These are phyloP conservation scores for Phrynocephalus versicolor DNA, from an alignment of 2,113 vertebrate genomes.

Conservation along the genomic window DNA sequence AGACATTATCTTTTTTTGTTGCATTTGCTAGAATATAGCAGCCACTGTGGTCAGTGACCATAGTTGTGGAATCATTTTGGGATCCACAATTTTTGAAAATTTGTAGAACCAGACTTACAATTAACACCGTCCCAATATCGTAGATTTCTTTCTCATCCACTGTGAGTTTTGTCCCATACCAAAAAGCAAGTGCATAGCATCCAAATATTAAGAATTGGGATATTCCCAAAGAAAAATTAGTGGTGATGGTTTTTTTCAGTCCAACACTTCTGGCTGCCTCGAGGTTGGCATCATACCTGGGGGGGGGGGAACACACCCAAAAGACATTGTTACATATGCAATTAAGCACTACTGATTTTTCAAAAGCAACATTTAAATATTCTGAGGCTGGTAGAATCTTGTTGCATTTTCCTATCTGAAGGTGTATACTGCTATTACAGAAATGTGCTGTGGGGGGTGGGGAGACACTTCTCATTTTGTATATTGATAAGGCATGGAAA, in stretches of 20 bases:
- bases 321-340: not conserved
- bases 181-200: constrained; percentile 83
- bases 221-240: constrained; percentile 76
- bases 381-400: not conserved
- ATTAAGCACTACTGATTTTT: not conserved
- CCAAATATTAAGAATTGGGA: constrained; percentile 80
- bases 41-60: too few species aligned
- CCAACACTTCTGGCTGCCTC: constrained; percentile 77
- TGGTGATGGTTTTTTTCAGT: constrained; percentile 79
- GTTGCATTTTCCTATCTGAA: not conserved
- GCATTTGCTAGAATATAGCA: too few species aligned
- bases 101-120: constrained; percentile 71
- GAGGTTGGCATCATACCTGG: constrained; percentile 78
- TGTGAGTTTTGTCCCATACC: constrained; percentile 84
- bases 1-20: too few species aligned
- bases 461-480: not conserved
- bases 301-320: not conserved
- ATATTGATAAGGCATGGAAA: not conserved
- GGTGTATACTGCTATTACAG: not conserved
- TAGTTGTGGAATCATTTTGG: too few species aligned
- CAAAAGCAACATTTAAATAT: not conserved
- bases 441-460: not conserved
- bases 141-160: constrained; percentile 76
- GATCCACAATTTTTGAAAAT: too few species aligned
- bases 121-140: constrained; percentile 78